Evolutionary conservation across 1,140 invertebrate genomes (phyloP).

Genomic region (Gonioctena quinquepunctata): DNA sequence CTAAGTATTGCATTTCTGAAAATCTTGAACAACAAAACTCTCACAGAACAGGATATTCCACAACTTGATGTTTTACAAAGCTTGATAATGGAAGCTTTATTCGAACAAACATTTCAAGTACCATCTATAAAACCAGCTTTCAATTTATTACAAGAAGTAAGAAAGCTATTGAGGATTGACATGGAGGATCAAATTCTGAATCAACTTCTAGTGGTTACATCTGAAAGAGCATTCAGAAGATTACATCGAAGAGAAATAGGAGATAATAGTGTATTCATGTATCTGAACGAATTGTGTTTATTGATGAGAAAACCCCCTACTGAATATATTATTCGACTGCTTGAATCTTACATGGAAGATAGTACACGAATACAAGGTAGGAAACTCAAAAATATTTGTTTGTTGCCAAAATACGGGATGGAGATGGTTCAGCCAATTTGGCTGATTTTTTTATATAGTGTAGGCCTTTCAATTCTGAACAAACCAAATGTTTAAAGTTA

Average conservation of each 20-base stretch:
- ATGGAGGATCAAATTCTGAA: not conserved
- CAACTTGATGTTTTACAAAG: not conserved
- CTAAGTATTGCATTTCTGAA: not conserved
- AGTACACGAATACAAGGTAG: constrained; percentile 17
- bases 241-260: not conserved
- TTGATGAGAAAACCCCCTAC: constrained; percentile 21
- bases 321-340: constrained; percentile 22
- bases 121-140: constrained; percentile 3
- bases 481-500: too few species aligned
- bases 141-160: not conserved
- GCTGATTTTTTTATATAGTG: too few species aligned
- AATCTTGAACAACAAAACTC: not conserved
- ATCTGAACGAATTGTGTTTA: constrained; percentile 35
- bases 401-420: too few species aligned
- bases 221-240: constrained; percentile 13
- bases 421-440: too few species aligned
- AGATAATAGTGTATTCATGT: constrained; percentile 21
- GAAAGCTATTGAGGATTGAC: constrained; percentile 3
- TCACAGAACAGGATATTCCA: not conserved
- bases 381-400: not conserved
- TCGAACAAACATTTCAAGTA: not conserved
- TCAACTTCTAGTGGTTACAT: constrained; percentile 4
- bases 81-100: constrained; percentile 6
- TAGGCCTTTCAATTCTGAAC: too few species aligned
- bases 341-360: constrained; percentile 23